Percentiles rank a stretch among this genome's conserved stretches.
phyloP scores from a whole-genome alignment of 2,113 vertebrate species.

The Oophaga pumilio region DNA sequence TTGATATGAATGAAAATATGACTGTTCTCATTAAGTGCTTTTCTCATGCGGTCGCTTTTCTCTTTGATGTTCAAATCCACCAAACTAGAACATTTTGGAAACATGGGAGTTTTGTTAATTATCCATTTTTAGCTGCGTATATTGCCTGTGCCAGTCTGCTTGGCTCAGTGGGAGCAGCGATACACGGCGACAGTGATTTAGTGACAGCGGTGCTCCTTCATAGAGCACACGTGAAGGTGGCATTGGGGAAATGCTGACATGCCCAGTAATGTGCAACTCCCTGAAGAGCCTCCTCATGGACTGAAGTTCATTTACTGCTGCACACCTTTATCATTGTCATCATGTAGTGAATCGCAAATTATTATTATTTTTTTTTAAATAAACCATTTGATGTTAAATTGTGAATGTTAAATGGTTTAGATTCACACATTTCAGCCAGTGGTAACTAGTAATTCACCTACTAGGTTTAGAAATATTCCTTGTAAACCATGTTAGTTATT shows the following conservation, averaged over 20 bases:
- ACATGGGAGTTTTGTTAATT: slow-evolving; percentile 30
- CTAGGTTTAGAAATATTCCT: neutral
- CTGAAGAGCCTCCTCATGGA: neutral
- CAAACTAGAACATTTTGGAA: slow-evolving; percentile 34
- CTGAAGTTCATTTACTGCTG: neutral
- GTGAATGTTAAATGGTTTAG: neutral
- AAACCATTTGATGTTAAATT: neutral
- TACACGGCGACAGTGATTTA: neutral
- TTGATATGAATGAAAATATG: slow-evolving; percentile 20
- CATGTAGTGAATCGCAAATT: neutral
- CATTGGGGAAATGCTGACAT: neutral
- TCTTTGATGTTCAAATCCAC: slow-evolving; percentile 42
- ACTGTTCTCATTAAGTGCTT: slow-evolving; percentile 30
- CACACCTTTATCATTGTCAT: neutral
- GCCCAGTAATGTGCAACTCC: neutral
- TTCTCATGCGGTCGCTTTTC: slow-evolving; percentile 22
- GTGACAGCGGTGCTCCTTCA: neutral
- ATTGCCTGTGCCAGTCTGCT: slow-evolving; percentile 7
- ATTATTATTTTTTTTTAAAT: neutral
- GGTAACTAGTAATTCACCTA: neutral
- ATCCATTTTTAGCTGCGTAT: slow-evolving; percentile 14
- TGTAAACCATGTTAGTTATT: too few relatives aligned
- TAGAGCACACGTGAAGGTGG: neutral
- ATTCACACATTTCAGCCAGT: neutral
- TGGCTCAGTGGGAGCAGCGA: neutral